Conservation (phyloP, 2,888 invertebrate species). For the Sinelater perroti region DNA sequence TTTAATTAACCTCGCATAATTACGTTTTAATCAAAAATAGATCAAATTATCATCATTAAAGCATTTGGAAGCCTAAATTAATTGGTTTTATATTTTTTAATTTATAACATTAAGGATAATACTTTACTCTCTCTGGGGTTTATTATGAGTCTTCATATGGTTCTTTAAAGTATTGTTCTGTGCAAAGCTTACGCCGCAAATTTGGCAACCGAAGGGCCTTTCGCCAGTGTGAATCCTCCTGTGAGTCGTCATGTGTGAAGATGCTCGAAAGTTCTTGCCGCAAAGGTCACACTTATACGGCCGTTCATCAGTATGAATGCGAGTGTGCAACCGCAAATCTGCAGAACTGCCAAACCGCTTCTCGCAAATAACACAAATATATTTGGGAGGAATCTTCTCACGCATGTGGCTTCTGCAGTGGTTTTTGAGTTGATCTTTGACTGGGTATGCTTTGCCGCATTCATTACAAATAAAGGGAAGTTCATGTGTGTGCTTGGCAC, state of each 20-base stretch:
- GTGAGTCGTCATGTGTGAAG: conserved; percentile 54
- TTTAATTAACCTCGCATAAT: no score
- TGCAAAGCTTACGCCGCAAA: conserved; percentile 49
- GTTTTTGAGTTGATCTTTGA: conserved; percentile 47
- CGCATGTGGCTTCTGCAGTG: conserved; percentile 50
- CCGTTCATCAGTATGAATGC: conserved; percentile 49
- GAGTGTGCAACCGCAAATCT: conserved; percentile 45
- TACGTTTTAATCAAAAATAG: no score
- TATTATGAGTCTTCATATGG: conserved; percentile 48
- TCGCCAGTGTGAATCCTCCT: conserved; percentile 50
- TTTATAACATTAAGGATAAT: no score
- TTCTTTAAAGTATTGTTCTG: conserved; percentile 49
- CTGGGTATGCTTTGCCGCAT: conserved; percentile 48
- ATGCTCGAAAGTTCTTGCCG: conserved; percentile 48
- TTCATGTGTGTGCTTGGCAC: conserved; percentile 49
- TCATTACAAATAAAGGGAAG: conserved; percentile 50
- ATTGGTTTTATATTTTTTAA: no score
- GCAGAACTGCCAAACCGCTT: conserved; percentile 45
- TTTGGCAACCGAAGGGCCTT: conserved; percentile 46
- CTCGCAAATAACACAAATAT: conserved; percentile 43
- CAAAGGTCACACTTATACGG: conserved; percentile 50
- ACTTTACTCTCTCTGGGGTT: conserved; percentile 1
- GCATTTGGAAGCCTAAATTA: no score
- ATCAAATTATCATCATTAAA: no score
- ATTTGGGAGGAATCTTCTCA: conserved; percentile 45